Conservation (phyloP, 1,140 invertebrate species). For the Lucilia cuprina region DNA sequence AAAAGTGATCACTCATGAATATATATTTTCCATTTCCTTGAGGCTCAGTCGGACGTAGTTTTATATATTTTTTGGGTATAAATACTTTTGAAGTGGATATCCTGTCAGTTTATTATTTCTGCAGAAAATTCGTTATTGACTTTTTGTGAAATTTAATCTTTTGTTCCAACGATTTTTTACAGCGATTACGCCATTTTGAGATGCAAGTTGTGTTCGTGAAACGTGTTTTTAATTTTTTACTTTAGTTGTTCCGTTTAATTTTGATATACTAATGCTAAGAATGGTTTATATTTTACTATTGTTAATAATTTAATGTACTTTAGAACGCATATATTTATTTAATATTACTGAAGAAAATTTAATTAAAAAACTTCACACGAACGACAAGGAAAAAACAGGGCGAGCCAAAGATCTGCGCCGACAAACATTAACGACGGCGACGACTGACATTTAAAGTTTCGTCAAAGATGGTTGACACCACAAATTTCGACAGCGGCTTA, state of each 20-base stretch:
- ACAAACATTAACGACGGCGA: no score
- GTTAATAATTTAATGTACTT: not conserved
- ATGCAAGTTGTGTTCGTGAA: conserved; percentile 18
- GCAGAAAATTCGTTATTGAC: not conserved
- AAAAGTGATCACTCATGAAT: not conserved
- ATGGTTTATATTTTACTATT: not conserved
- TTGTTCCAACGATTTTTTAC: conserved; percentile 21
- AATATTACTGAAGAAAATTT: not conserved
- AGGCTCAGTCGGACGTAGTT: not conserved
- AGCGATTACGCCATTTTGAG: conserved; percentile 30
- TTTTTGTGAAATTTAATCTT: conserved; percentile 29
- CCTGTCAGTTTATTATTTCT: not conserved
- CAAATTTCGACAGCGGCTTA: no score
- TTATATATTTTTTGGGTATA: not conserved
- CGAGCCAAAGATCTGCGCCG: not conserved
- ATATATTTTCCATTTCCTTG: not conserved
- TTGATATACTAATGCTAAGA: not conserved
- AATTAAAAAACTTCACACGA: not conserved
- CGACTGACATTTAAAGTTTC: no score
- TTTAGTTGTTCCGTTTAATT: not conserved
- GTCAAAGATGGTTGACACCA: no score
- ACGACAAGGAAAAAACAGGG: conserved; percentile 25
- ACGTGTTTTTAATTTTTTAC: conserved; percentile 21
- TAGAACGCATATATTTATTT: not conserved
- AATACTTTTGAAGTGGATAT: no score